A percentile compares a stretch with the other conserved stretches of the same genome.
Evolutionary conservation across 2,797 vertebrate species (phyloP).

Genomic region (Onychomys arenicola): DNA sequence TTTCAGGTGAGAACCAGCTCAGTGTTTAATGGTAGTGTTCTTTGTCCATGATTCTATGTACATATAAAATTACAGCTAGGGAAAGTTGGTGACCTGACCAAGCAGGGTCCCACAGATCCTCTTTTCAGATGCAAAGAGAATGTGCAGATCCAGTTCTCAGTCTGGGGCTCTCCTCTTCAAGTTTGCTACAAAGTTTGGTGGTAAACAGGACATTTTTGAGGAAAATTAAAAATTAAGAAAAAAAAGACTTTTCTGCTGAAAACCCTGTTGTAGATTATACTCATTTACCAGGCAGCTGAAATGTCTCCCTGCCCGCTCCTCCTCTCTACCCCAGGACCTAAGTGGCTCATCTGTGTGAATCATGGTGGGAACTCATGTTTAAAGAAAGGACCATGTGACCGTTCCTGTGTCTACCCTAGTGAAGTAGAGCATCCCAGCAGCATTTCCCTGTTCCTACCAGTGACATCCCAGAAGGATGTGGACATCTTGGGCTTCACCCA

Average conservation of each 20-base stretch:
- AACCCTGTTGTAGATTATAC: constrained; percentile 31
- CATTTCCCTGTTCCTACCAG: neutral
- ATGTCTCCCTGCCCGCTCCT: neutral
- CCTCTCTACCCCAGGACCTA: neutral
- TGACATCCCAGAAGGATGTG: neutral
- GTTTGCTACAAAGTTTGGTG: neutral
- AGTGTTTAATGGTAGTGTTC: neutral
- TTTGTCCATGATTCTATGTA: neutral
- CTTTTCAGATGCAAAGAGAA: neutral
- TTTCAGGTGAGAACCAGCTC: neutral
- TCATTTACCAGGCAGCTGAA: neutral
- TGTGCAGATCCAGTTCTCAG: neutral
- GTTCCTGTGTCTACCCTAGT: neutral
- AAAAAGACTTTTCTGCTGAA: constrained; percentile 33
- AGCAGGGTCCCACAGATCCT: neutral
- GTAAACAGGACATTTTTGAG: neutral
- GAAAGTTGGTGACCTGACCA: constrained; percentile 30
- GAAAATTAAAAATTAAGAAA: too few species aligned
- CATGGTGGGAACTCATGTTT: constrained; percentile 9
- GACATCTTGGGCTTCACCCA: neutral
- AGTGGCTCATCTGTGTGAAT: neutral
- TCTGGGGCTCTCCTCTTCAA: neutral
- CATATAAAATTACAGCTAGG: neutral
- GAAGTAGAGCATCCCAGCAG: neutral
- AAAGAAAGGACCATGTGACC: neutral